phyloP scores from a whole-genome alignment of 2,797 vertebrate species.

The Anguilla anguilla region DNA sequence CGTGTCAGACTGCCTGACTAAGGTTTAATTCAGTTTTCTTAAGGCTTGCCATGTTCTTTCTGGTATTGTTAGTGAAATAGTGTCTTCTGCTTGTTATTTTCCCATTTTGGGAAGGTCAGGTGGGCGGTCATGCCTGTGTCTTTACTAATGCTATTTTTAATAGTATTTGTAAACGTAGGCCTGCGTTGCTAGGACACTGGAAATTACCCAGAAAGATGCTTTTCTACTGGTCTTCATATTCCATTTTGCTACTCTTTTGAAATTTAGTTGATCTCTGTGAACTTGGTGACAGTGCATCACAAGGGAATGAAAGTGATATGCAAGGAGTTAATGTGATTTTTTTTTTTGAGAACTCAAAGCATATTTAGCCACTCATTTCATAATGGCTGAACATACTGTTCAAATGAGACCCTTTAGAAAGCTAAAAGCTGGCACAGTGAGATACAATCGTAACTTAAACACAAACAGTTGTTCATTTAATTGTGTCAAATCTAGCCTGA shows the following conservation, averaged over 20 bases:
- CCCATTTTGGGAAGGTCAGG: background rate
- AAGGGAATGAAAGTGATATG: background rate
- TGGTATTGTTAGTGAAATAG: background rate
- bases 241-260: background rate
- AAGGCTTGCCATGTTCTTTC: background rate
- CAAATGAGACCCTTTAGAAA: background rate
- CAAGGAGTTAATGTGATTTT: background rate
- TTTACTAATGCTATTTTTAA: conserved; percentile 6
- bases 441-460: background rate
- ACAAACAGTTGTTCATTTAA: background rate
- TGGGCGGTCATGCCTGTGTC: background rate
- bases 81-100: background rate
- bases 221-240: background rate
- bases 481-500: background rate
- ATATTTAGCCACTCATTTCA: background rate
- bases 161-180: background rate
- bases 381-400: background rate
- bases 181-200: conserved; percentile 13
- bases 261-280: conserved; percentile 7
- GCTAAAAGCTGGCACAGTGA: background rate
- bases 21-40: background rate
- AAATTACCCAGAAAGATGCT: background rate
- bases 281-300: background rate
- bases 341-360: background rate
- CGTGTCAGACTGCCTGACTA: background rate